Evolutionary conservation across 23 tunicate species (phyloP).

Genomic region (Trididemnum nubilum): DNA sequence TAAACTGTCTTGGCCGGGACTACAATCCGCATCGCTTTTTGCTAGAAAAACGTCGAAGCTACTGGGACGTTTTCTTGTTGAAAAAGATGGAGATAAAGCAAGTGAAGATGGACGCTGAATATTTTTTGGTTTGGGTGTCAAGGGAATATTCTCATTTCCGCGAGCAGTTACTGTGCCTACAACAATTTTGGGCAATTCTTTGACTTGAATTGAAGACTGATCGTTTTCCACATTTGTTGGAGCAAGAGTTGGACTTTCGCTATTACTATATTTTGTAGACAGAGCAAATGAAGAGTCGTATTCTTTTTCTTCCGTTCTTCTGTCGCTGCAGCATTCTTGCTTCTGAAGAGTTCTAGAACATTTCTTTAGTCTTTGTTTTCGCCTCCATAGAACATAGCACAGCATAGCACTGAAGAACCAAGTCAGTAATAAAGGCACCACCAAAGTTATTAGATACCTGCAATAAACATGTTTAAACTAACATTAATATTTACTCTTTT

Average conservation of each 20-base stretch:
- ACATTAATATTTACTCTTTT: too few relatives aligned
- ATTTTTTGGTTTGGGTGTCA: background rate
- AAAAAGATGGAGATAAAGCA: background rate
- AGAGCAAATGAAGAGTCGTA: slow-evolving; percentile 2
- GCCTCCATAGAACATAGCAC: slow-evolving; percentile 59
- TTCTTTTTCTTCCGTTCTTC: slow-evolving; percentile 1
- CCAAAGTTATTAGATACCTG: slow-evolving; percentile 65
- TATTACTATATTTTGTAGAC: slow-evolving; percentile 11
- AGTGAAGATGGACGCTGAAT: background rate
- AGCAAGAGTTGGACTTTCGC: background rate
- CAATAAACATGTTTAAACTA: too few relatives aligned
- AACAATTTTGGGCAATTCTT: background rate
- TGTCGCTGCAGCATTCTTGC: background rate
- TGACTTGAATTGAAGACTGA: background rate
- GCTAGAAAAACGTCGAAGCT: background rate
- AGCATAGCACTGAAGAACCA: slow-evolving; percentile 85
- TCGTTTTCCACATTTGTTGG: background rate
- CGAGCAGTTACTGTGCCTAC: background rate
- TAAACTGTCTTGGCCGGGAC: background rate
- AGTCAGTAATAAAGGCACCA: slow-evolving; percentile 68
- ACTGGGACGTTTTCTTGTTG: background rate
- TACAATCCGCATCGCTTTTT: background rate
- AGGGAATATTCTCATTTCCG: background rate
- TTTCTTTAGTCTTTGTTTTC: slow-evolving; percentile 55
- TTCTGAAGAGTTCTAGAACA: slow-evolving; percentile 13